These are phyloP conservation scores for Pseudolaguvia tuberculata DNA, from an alignment of 2,113 vertebrate genomes.

Conservation along the genomic window DNA sequence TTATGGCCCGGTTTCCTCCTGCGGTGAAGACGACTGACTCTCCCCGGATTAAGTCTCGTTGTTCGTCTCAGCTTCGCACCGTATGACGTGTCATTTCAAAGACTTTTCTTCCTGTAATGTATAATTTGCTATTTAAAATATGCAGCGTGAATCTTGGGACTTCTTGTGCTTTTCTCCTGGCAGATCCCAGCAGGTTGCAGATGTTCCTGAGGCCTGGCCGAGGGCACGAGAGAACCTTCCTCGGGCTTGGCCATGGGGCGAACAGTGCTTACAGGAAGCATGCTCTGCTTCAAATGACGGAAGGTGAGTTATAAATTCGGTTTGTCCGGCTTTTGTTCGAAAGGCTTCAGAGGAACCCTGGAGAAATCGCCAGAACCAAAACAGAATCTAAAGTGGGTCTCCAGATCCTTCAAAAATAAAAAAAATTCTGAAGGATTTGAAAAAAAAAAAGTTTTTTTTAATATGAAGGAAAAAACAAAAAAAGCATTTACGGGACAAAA, in stretches of 20 bases:
- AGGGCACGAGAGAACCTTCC: slow-evolving; percentile 29
- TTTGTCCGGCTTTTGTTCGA: slow-evolving; percentile 41
- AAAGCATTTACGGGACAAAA: too few relatives aligned
- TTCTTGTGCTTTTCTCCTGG: neutral
- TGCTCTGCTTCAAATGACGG: slow-evolving; percentile 29
- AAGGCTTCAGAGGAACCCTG: slow-evolving; percentile 21
- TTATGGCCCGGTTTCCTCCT: neutral
- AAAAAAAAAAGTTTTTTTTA: too few relatives aligned
- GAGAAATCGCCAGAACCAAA: neutral
- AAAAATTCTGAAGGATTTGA: too few relatives aligned
- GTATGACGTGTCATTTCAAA: slow-evolving; percentile 17
- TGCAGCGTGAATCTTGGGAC: slow-evolving; percentile 13
- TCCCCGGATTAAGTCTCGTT: neutral
- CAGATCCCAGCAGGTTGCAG: slow-evolving; percentile 22
- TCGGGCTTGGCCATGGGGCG: slow-evolving; percentile 24
- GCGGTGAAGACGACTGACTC: neutral
- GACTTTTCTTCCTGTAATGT: slow-evolving; percentile 17
- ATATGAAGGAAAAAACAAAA: neutral
- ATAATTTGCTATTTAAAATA: slow-evolving; percentile 32
- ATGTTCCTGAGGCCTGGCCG: slow-evolving; percentile 34
- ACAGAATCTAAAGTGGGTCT: slow-evolving; percentile 27
- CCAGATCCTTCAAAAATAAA: neutral
- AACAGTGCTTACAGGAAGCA: slow-evolving; percentile 32
- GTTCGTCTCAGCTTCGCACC: neutral
- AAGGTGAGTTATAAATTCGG: slow-evolving; percentile 44